Conservation (phyloP, 2,888 invertebrate genomes). For the Torymus tubicola region DNA sequence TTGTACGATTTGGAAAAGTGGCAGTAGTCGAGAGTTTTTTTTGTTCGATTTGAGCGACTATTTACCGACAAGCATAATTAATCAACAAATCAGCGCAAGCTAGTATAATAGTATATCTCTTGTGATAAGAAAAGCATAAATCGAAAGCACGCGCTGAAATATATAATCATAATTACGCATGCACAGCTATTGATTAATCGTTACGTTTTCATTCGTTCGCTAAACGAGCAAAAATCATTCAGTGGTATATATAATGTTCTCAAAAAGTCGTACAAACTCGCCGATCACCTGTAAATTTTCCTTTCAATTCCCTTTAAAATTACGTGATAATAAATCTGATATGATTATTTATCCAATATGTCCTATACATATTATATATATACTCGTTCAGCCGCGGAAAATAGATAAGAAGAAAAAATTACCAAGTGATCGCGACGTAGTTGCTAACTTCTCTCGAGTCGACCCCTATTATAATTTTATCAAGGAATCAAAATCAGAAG, state of each 20-base stretch:
- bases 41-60: slow-evolving; percentile 15
- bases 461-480: too few species aligned
- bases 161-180: not conserved
- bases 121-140: slow-evolving; percentile 1
- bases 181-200: too few species aligned
- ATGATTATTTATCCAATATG: slow-evolving; percentile 17
- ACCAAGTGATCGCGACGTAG: slow-evolving; percentile 5
- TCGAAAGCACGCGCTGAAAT: slow-evolving; percentile 2
- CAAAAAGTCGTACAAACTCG: slow-evolving; percentile 12
- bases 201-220: too few species aligned
- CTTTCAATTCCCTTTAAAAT: not conserved
- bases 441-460: too few species aligned
- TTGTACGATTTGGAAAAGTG: slow-evolving; percentile 34
- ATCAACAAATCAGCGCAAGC: slow-evolving; percentile 4
- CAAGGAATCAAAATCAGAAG: too few species aligned
- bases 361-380: too few species aligned
- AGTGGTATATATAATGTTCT: slow-evolving; percentile 5
- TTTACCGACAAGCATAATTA: slow-evolving; percentile 2
- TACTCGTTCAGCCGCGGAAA: not conserved
- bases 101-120: slow-evolving; percentile 6
- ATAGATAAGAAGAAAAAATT: not conserved
- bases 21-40: slow-evolving; percentile 33
- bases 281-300: slow-evolving; percentile 15
- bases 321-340: slow-evolving; percentile 31
- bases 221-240: not conserved